Evolutionary conservation across 1,140 invertebrate genomes (phyloP), one percentile per base, ranked within the genome.

Genomic region (Drosophila athabasca): DNA sequence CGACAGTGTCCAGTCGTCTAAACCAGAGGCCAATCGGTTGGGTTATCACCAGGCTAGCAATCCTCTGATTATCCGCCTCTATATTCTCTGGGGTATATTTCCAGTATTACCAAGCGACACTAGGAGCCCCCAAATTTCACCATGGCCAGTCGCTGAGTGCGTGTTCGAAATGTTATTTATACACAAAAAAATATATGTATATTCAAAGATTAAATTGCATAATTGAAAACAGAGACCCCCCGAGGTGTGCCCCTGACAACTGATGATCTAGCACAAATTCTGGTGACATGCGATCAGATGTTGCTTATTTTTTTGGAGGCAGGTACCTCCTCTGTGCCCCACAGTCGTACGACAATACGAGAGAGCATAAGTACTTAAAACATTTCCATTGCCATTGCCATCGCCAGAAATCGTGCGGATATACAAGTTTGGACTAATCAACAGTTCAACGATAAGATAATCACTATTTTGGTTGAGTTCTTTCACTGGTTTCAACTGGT

Each of bases 21-120:
- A 50, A 52, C 29, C 51, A 46, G 62, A 58, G 83, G 78, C 60
- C 66, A 88, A 74, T 76, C 71, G 69, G 24, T 22, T 22, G 43
- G 74, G 74, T 76, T 76, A 76, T 76, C 74, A 72, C 43, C 51
- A 22, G 50, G 54, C 49, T 22, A 19, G 31, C 57, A 11, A 3
- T 13, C 9, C 35, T 44, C 29, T 60, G 68, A 66, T 78, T 67
- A 50, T 29, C 39, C 50, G 11, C 22, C 29, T 6, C 6, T 2
- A 68, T 22, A 41, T 41, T 29, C 15, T 35, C 19, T 39, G 17
- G 41, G 11, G 24, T 50, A 39, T 22, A 39, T 26, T 29, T 58
- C 39, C 26, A 22, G 31, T 41, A 54, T 39, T 70, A 35, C 51
- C 45, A 64, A 62, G 35, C 15, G 7, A 66, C 50, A 41, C 45